These are phyloP conservation scores for Samia ricini DNA, from an alignment of 1,140 invertebrate species.

Conservation along the genomic window DNA sequence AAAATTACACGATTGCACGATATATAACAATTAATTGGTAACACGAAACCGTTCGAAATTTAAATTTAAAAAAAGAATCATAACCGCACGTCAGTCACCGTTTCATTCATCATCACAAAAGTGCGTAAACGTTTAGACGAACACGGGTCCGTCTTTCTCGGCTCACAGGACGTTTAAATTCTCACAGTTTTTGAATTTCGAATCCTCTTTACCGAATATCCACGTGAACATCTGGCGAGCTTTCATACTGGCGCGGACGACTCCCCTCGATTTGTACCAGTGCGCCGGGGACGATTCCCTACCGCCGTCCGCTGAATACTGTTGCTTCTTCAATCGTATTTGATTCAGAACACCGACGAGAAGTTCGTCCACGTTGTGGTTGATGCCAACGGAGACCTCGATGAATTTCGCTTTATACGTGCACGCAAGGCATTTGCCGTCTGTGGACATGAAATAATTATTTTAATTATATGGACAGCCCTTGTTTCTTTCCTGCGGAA, in stretches of 20 bases:
- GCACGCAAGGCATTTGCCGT: slow-evolving; percentile 91
- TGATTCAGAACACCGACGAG: slow-evolving; percentile 85
- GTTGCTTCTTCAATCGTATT: slow-evolving; percentile 86
- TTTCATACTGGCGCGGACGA: slow-evolving; percentile 91
- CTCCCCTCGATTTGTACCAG: slow-evolving; percentile 90
- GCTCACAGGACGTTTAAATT: slow-evolving; percentile 89
- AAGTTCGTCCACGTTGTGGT: slow-evolving; percentile 93
- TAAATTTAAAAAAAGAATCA: background rate
- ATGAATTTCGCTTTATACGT: slow-evolving; percentile 92
- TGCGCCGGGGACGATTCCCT: slow-evolving; percentile 81
- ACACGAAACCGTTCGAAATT: slow-evolving; percentile 3
- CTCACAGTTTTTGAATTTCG: slow-evolving; percentile 94
- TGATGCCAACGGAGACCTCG: slow-evolving; percentile 93
- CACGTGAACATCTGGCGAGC: slow-evolving; percentile 93
- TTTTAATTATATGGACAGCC: background rate
- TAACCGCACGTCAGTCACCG: background rate
- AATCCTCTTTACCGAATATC: slow-evolving; percentile 93
- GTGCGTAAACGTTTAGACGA: slow-evolving; percentile 42
- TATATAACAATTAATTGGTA: background rate
- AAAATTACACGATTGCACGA: background rate
- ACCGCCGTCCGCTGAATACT: slow-evolving; percentile 78
- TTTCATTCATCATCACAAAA: slow-evolving; percentile 5
- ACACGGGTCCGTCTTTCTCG: slow-evolving; percentile 67
- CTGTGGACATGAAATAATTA: slow-evolving; percentile 69
- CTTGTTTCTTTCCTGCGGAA: too few species aligned